A percentile compares a stretch with the other conserved stretches of the same genome.
These are phyloP conservation scores for Coenobita brevimanus DNA, from an alignment of 1,140 invertebrate species.

Conservation along the genomic window DNA sequence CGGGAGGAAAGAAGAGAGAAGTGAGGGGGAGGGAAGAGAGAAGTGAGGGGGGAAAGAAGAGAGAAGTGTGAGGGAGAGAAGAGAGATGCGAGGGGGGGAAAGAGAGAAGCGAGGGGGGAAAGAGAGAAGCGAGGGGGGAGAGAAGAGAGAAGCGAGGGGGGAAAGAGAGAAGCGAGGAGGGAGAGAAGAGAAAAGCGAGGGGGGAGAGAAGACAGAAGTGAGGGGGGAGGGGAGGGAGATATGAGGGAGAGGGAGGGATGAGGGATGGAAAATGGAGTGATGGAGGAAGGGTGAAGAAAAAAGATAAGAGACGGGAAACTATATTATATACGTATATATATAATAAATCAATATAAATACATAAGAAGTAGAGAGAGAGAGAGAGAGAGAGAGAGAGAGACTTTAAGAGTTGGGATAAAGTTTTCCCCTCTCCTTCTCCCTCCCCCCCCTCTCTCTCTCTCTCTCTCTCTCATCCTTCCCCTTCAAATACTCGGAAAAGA, in stretches of 20 bases:
- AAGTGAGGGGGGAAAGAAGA: too few relatives aligned
- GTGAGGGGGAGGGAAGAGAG: too few relatives aligned
- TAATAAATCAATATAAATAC: neutral
- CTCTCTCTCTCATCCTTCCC: too few relatives aligned
- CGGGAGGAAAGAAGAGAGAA: too few relatives aligned
- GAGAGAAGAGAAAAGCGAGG: neutral
- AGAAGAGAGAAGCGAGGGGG: neutral
- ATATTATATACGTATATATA: too few relatives aligned
- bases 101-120: neutral
- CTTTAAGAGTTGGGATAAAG: neutral
- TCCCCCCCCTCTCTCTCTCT: too few relatives aligned
- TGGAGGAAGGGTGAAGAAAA: neutral
- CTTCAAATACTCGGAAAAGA: too few relatives aligned
- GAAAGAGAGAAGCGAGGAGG: neutral
- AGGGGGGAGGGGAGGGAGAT: neutral
- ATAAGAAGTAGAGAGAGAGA: neutral
- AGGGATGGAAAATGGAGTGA: neutral
- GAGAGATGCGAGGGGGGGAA: too few relatives aligned
- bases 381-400: slow-evolving; percentile 14
- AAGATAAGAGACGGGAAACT: neutral
- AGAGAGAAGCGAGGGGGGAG: neutral
- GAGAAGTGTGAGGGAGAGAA: too few relatives aligned
- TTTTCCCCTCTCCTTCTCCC: too few relatives aligned
- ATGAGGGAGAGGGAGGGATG: too few relatives aligned
- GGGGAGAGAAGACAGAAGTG: neutral